Evolutionary conservation across 2,797 vertebrate genomes (phyloP), one percentile per base, ranked within the genome.

Genomic region (Pogoniulus pusillus): DNA sequence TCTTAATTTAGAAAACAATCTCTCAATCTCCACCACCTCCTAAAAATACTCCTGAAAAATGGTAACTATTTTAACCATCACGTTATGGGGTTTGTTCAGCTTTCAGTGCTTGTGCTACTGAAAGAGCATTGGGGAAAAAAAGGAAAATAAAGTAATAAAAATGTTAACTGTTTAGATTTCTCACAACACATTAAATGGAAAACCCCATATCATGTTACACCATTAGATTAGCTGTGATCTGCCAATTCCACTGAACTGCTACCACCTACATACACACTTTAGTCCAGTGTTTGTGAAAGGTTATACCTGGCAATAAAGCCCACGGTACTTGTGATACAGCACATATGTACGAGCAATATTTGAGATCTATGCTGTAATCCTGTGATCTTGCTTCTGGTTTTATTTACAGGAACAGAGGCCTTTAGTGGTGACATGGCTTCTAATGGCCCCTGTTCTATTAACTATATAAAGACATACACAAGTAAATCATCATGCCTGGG

Each of bases 1-100:
- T 91, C 60, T 47, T 92, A 89, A 95, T 93, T 94, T 89, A 74
- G 91, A 82, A 91, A 86, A 89, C 71, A 78, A 84, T 84, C 37
- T 71, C 45, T 94, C 89, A 96, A 35, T 87, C 59, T 85, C 90
- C 27, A 73, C 63, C 47, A 69, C 64, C 69, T 75, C 45, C 51
- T 90, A 47, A 90, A 82, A 91, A 43, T 51, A 57, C 37, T 79
- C 37, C 69, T 90, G 88, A 90, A 94, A 91, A 91, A 88, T 26
- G 17, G 70, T 72, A 62, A 90, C 90, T 83, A 34, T 57, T 94
- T 93, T 73, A 85, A 93, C 72, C 73, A 72, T 57, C 63, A 37
- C 78, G 37, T 85, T 82, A 55, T 51, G 54, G 73, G 45, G 24
- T 90, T 91, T 91, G 35, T 78, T 83, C 65, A 89, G 65, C 32